These are phyloP conservation scores for Burhinus bistriatus DNA, from an alignment of 2,113 vertebrate genomes.

Conservation along the genomic window DNA sequence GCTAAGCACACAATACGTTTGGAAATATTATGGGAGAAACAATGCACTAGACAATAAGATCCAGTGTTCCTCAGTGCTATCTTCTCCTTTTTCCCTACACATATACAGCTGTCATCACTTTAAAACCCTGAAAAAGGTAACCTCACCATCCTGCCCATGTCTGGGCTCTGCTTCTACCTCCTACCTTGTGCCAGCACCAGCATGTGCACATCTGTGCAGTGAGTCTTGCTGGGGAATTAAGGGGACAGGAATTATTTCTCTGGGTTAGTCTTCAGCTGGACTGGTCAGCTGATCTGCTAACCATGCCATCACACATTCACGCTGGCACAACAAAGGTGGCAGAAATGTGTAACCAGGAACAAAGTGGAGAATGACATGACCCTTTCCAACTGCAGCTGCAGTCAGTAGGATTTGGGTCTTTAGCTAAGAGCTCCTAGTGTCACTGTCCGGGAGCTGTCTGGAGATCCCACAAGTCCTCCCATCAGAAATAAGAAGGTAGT, in stretches of 20 bases:
- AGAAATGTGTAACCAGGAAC: neutral
- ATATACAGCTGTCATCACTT: neutral
- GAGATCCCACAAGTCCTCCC: neutral
- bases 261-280: neutral
- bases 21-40: neutral
- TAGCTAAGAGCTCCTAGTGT: neutral
- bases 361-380: rapidly evolving
- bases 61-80: neutral
- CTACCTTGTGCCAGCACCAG: neutral
- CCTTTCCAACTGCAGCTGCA: neutral
- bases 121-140: neutral
- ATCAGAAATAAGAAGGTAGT: neutral
- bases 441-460: neutral
- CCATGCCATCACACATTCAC: neutral
- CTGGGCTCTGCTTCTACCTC: neutral
- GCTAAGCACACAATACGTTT: neutral
- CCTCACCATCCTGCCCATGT: neutral
- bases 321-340: neutral
- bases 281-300: neutral
- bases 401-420: neutral
- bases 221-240: neutral
- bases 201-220: rapidly evolving
- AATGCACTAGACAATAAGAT: neutral
- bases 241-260: neutral
- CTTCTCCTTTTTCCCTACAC: neutral